Evolutionary conservation across 2,797 vertebrate genomes (phyloP).

Genomic region (Loriculus beryllinus): DNA sequence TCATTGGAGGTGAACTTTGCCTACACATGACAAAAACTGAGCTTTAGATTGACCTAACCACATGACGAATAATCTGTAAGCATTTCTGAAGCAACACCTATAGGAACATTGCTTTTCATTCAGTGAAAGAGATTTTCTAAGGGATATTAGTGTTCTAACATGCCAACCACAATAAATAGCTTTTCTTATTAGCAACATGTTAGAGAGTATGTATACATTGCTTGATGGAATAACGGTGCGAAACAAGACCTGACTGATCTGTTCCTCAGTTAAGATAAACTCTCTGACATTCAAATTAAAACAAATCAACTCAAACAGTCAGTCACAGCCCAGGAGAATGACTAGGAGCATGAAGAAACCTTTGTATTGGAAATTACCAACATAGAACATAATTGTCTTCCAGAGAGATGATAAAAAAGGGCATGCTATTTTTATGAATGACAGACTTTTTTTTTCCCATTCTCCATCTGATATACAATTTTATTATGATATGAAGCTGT

Average conservation of each 20-base stretch:
- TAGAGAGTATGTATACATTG: not conserved
- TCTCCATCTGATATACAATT: not conserved
- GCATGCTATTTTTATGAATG: not conserved
- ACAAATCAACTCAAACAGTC: not conserved
- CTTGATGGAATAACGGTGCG: not conserved
- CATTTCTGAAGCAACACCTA: not conserved
- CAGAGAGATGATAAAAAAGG: not conserved
- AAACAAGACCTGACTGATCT: not conserved
- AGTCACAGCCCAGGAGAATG: not conserved
- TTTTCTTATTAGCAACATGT: not conserved
- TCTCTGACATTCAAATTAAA: not conserved
- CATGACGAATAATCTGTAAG: not conserved
- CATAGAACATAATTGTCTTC: not conserved
- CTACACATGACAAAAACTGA: not conserved
- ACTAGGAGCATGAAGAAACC: not conserved
- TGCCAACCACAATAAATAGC: not conserved
- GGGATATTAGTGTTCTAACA: not conserved
- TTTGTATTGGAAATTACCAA: not conserved
- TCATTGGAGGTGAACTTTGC: not conserved
- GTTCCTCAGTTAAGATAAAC: not conserved
- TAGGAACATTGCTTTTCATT: not conserved
- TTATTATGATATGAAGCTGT: not conserved
- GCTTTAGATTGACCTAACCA: not conserved
- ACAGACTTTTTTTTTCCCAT: not conserved
- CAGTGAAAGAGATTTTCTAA: not conserved